Base-by-base conservation (phyloP, 2,888 invertebrate species). In the Cabera pusaria region DNA sequence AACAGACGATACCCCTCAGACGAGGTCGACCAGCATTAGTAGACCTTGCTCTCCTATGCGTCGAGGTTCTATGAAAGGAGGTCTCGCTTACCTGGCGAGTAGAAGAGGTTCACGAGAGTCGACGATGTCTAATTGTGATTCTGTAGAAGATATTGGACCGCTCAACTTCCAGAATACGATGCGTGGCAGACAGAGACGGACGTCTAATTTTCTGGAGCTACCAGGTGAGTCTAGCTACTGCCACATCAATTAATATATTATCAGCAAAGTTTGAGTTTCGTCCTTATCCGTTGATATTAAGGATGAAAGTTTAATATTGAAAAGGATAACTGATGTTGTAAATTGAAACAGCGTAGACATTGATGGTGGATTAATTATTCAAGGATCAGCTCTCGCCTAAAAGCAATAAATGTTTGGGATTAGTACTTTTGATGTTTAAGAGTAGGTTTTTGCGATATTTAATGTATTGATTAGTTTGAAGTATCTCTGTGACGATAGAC, bases 171-270 rank as follows among this genome's bases (percentile, higher is more conserved):
- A 94, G 64, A 92, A 93, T 49, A 94, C 95, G 10, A 93, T 93
- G 56, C 91, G 95, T 1, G 94, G 94, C 1, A 90, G 95, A 7
- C 95, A 96, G 67, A 85, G 96, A 12, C 88, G 96, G 53, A 96
- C 96, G 2, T 96, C 96, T 0, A 96, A 96, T 80, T 96, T 96
- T 70, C 87, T 96, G 31, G 96, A 96, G 73, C 78, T 96, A 55
- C 96, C 96, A 75, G 95, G 96, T 96, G 73, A 84, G 82, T 71
- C 32, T 12, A 29, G 7, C 14, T 32, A 2, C 5, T 20, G 17
- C 16, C 24, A 14, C 9, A 35, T 29, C 25, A 11, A 41, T 41
- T 24, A 21, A 29, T 33, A 19, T 12, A 6, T 8, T 35, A 18
- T 29, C 25, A 11, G 25, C 31, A 28, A n/a, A 11, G 29, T 35